Base-by-base conservation (phyloP, 2,797 vertebrate species). In the Lacerta bilineata region DNA sequence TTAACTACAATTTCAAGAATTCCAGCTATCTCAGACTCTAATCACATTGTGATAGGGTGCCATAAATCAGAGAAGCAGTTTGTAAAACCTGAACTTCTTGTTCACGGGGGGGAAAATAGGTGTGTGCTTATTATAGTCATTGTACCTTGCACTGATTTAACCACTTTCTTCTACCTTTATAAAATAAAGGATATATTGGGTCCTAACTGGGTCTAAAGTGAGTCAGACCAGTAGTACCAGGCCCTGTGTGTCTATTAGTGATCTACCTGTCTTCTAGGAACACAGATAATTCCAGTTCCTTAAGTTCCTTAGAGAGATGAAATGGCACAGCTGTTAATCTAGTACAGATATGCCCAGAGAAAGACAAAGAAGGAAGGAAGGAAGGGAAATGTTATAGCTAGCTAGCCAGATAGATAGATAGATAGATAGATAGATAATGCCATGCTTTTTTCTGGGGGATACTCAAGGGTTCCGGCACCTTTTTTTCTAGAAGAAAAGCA, bases 1-100 rank as follows among this genome's bases (percentile, higher is more conserved):
- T 91, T 92, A 84, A n/a, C 55, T 84, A 81, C 55, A 55, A 90
- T 79, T 92, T 61, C 25, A 43, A 80, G 10, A 87, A 64, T 72
- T 94, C 27, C 36, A 59, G n/a, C 64, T 25, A 2, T 55, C 20
- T n/a, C 39, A 13, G 36, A 7, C 27, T 87, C n/a, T 91, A 88
- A 85, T 46, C 80, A 25, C 27, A 66, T 91, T 74, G 23, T 86
- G 64, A 88, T 87, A 69, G 33, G 20, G 86, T 82, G 50, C 78
- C 72, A 83, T 79, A 91, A 93, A 86, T 71, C 29, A 91, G 2
- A 36, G 1, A 17, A 87, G 29, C 1, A 80, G 0, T 87, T 79
- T 87, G 50, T 10, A 86, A 50, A 88, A 79, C 3, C 4, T 64
- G 50, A 3, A 0, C 1, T 81, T 23, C 18, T 89, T 72, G 46